Percentiles rank a stretch among this genome's conserved stretches.
These are phyloP conservation scores for Harlomillsia oculata DNA, from an alignment of 1,140 invertebrate species.

Conservation along the genomic window DNA sequence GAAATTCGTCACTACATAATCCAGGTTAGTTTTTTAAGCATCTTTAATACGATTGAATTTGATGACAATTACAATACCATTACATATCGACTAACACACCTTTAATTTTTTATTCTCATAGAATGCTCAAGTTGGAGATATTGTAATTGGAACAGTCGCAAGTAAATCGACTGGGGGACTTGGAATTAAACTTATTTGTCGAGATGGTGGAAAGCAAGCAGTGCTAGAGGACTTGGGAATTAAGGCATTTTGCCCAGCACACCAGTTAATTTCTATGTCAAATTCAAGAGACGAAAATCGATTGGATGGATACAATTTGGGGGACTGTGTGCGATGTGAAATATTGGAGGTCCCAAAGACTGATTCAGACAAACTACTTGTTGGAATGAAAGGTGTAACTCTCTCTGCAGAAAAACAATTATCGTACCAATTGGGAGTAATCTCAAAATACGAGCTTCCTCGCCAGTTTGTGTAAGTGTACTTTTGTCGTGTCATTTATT, in stretches of 20 bases:
- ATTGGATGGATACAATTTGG: constrained; percentile 21
- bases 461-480: constrained; percentile 71
- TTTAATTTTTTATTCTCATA: constrained; percentile 41
- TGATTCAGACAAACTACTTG: constrained; percentile 74
- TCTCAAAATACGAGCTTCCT: constrained; percentile 73
- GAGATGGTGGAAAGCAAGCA: constrained; percentile 60
- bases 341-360: constrained; percentile 74
- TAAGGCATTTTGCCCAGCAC: constrained; percentile 48
- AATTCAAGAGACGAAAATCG: constrained; percentile 22
- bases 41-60: constrained; percentile 2
- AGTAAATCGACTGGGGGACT: constrained; percentile 60
- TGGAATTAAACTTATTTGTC: constrained; percentile 70
- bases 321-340: constrained; percentile 72
- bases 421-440: constrained; percentile 56
- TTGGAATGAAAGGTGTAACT: constrained; percentile 69
- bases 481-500: background rate
- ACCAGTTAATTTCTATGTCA: constrained; percentile 37
- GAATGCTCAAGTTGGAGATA: constrained; percentile 69
- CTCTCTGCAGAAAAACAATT: constrained; percentile 51
- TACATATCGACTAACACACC: too few species aligned
- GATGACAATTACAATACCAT: too few species aligned
- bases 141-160: constrained; percentile 69
- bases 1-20: constrained; percentile 65
- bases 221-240: constrained; percentile 74
- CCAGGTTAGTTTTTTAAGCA: constrained; percentile 51